Evolutionary conservation across 2,113 vertebrate genomes (phyloP), one percentile per base, ranked within the genome.

Genomic region (Peromyscus californicus): DNA sequence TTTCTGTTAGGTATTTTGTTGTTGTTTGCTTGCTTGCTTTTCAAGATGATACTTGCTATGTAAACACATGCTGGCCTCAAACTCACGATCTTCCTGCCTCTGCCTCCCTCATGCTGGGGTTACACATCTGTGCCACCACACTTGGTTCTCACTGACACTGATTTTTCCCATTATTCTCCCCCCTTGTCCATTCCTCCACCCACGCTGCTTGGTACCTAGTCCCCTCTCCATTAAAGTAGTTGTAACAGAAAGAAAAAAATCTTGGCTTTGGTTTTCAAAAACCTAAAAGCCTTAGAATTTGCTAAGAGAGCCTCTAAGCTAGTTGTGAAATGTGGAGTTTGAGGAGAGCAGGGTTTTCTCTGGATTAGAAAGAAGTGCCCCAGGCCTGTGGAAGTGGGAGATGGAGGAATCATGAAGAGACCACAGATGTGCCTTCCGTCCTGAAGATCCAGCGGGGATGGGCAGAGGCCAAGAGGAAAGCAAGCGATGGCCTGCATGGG

Each of bases 221-320:
- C 24, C 4, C 26, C 45, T 59, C 21, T 67, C 21, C 91, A 83
- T 96, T 89, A 95, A 91, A 75, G 13, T 17, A n/a, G 26, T 87
- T 92, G 42, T 90, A 90, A 91, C 13, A 96, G 36, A 90, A 80
- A 96, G 42, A 75, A 85, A 75, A 84, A 83, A 3, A 5, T 83
- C 69, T 61, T 91, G 36, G 31, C 11, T 91, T 87, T 93, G 63
- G 22, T 93, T 93, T 93, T 69, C 15, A 67, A 93, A 78, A 96
- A 29, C 7, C 6, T 78, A 45, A 80, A 39, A 70, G 36, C 31
- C 10, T 88, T 22, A 61, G 21, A n/a, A 51, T 9, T 80, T 61
- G 89, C 12, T 36, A 95, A 16, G 89, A 33, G 59, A 95, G 51
- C 69, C 74, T 24, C 31, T 67, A 90, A 88, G 84, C 39, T 88